Evolutionary conservation across 1,140 invertebrate genomes (phyloP).

Genomic region (Bilobella aurantiaca): DNA sequence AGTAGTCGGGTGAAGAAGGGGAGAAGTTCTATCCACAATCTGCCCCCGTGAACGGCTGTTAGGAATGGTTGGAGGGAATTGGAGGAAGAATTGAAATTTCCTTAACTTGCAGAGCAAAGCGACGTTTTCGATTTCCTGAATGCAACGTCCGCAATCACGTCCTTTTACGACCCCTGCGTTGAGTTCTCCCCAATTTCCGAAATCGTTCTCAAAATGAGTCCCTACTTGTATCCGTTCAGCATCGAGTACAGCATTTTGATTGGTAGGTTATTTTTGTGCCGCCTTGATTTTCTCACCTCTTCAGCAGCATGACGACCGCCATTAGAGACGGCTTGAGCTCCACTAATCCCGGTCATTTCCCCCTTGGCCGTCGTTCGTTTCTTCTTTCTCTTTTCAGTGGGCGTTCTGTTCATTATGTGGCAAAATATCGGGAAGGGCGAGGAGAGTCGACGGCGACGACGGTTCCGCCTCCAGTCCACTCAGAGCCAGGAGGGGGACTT

Average conservation of each 20-base stretch:
- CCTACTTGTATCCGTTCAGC: slow-evolving; percentile 61
- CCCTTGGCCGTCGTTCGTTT: too few relatives aligned
- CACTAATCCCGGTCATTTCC: too few relatives aligned
- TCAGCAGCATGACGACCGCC: too few relatives aligned
- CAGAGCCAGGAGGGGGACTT: slow-evolving; percentile 18
- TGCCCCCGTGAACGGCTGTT: too few relatives aligned
- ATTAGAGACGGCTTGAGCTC: too few relatives aligned
- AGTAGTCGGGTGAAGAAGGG: too few relatives aligned
- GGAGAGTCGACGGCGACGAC: slow-evolving; percentile 28
- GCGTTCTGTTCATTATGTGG: slow-evolving; percentile 61
- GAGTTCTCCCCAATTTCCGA: slow-evolving; percentile 46
- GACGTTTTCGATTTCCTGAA: slow-evolving; percentile 33
- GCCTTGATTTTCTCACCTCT: too few relatives aligned
- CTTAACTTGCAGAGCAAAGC: slow-evolving; percentile 25
- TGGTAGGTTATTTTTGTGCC: too few relatives aligned
- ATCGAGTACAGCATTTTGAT: slow-evolving; percentile 64
- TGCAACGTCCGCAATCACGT: slow-evolving; percentile 32
- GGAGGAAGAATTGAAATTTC: too few relatives aligned
- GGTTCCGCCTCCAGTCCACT: slow-evolving; percentile 27
- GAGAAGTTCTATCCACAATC: too few relatives aligned
- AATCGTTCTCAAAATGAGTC: slow-evolving; percentile 45
- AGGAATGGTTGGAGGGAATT: too few relatives aligned
- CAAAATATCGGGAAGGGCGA: slow-evolving; percentile 54
- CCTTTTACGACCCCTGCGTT: slow-evolving; percentile 36
- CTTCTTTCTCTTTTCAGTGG: slow-evolving; percentile 46